phyloP scores from a whole-genome alignment of 2,797 vertebrate species.

The Pagetopsis macropterus region DNA sequence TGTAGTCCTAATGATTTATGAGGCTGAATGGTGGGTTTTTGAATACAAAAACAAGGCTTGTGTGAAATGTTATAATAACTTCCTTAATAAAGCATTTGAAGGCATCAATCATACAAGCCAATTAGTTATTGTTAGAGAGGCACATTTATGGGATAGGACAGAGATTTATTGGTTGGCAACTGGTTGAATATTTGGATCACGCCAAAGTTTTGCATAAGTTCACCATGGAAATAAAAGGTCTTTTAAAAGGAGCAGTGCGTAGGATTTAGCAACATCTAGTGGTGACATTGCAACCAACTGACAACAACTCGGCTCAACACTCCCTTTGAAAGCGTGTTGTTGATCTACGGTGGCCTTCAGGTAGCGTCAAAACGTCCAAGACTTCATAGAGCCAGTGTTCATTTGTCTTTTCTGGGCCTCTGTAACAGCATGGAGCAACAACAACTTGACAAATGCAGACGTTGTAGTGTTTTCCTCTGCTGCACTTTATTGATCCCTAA shows the following conservation, averaged over 20 bases:
- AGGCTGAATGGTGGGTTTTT: not conserved
- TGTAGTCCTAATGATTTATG: not conserved
- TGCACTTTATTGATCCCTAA: conserved; percentile 49
- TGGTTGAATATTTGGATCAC: not conserved
- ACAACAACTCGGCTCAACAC: too few relatives aligned
- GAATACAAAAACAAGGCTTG: not conserved
- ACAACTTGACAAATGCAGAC: conserved; percentile 6
- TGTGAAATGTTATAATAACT: not conserved
- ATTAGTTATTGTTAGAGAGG: not conserved
- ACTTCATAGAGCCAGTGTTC: too few relatives aligned
- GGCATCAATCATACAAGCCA: not conserved
- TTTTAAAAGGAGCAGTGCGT: not conserved
- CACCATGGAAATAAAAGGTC: not conserved
- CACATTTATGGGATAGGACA: not conserved
- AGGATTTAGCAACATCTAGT: too few relatives aligned
- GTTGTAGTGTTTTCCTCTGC: conserved; percentile 6
- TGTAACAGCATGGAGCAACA: too few relatives aligned
- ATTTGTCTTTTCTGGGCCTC: too few relatives aligned
- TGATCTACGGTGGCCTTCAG: too few relatives aligned
- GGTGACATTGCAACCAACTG: not conserved
- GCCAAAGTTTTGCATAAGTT: not conserved
- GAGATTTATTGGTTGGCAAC: not conserved
- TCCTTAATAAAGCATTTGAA: not conserved
- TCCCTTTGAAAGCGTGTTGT: too few relatives aligned
- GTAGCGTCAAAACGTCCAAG: too few relatives aligned